phyloP scores from a whole-genome alignment of 2,888 invertebrate genomes.

The Orthosia incerta region DNA sequence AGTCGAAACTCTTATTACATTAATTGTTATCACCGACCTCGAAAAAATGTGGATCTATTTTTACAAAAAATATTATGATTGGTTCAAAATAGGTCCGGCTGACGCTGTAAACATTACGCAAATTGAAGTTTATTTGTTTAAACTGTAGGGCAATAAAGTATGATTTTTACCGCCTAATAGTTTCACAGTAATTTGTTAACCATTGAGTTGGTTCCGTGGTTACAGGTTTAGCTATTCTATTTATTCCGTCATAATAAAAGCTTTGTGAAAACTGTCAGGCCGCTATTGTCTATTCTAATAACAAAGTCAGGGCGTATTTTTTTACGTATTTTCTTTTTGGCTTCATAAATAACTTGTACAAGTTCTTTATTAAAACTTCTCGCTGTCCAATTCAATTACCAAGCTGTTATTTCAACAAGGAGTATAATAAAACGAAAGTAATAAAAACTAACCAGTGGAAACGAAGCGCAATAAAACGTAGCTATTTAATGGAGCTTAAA shows the following conservation, averaged over 20 bases:
- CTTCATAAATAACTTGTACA: conserved; percentile 15
- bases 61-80: conserved; percentile 42
- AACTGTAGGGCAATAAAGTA: conserved; percentile 51
- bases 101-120: conserved; percentile 33
- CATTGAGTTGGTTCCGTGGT: conserved; percentile 5
- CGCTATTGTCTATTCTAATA: conserved; percentile 8
- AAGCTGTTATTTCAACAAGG: conserved; percentile 49
- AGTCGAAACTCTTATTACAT: conserved; percentile 20
- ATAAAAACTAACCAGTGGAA: conserved; percentile 52
- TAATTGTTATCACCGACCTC: conserved; percentile 26
- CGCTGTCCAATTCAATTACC: conserved; percentile 40
- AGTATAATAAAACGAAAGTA: conserved; percentile 53
- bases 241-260: conserved; percentile 30
- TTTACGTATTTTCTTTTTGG: background rate
- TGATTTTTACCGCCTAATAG: conserved; percentile 36
- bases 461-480: conserved; percentile 32
- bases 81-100: conserved; percentile 30
- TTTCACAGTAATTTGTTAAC: conserved; percentile 11
- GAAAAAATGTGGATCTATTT: conserved; percentile 45
- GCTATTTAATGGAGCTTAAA: conserved; percentile 43
- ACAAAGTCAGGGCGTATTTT: conserved; percentile 2
- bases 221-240: conserved; percentile 13
- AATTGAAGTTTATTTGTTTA: conserved; percentile 51
- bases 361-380: conserved; percentile 34
- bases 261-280: background rate